Conservation (phyloP, 2,888 invertebrate species). For the Hartigia nigra region DNA sequence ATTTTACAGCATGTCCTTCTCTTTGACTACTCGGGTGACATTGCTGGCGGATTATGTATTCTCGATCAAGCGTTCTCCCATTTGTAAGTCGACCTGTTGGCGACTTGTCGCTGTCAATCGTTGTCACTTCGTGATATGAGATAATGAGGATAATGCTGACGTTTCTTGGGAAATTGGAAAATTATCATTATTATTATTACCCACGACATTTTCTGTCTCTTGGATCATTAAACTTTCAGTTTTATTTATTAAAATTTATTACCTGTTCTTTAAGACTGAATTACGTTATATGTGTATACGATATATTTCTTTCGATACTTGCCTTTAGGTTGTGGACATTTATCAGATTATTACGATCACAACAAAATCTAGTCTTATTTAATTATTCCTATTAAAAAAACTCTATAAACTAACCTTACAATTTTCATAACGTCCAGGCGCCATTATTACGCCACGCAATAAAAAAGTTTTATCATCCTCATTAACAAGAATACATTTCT, state of each 20-base stretch:
- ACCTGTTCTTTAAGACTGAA: not conserved
- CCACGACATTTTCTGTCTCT: not conserved
- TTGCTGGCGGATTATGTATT: not conserved
- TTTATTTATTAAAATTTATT: not conserved
- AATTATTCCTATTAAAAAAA: no score
- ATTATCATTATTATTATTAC: not conserved
- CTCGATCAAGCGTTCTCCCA: not conserved
- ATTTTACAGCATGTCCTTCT: not conserved
- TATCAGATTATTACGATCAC: not conserved
- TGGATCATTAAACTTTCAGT: not conserved
- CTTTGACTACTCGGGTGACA: conserved; percentile 10
- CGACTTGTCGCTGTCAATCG: not conserved
- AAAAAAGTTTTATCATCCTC: no score
- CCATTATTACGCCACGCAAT: not conserved
- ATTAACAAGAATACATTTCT: no score
- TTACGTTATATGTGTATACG: not conserved
- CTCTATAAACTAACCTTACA: not conserved
- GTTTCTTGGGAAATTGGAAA: not conserved
- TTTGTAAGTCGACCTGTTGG: not conserved
- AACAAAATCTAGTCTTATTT: no score
- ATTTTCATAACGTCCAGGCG: not conserved
- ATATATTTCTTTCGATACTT: not conserved
- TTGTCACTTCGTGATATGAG: not conserved
- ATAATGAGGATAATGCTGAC: not conserved
- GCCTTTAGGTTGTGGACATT: no score